Evolutionary conservation across 1,140 invertebrate species (phyloP), one percentile per base, ranked within the genome.

Genomic region (Drosophila tani): DNA sequence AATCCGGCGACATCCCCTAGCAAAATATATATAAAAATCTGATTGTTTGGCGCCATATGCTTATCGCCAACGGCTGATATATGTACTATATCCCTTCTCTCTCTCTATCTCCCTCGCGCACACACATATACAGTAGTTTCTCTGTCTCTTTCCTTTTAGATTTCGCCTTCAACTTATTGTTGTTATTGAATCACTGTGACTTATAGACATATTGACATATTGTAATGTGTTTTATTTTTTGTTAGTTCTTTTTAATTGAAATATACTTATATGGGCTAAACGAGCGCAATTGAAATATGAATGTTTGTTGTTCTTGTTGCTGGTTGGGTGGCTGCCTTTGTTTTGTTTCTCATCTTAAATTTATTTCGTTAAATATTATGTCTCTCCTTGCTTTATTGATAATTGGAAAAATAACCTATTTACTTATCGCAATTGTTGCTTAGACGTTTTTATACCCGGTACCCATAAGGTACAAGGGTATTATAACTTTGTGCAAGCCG

Each of bases 391-490:
- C 85, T 85, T 88, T 88, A 90, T 90, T 90, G 85, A 90, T 90
- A 90, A 90, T 82, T 91, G 81, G 81, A 82, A 88, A 91, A 83
- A 88, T 88, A 88, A 69, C 84, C 86, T 88, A 88, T 79, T 79
- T 56, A 53, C 59, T 70, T 60, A 71, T 66, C 21, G 40, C 47
- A 46, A 56, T 59, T 63, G 19, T 58, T 14, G n/a, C 15, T 64
- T 64, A 56, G 58, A 60, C 45, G 32, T 43, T 53, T 64, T 21
- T 29, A 29, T 29, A 29, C 27, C 27, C 27, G 27, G 27, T 29
- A 6, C 27, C 27, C 27, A 29, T 29, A 29, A 29, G 27, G 27
- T 29, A 29, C 27, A 29, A 29, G 27, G 27, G 27, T 29, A 29
- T 29, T 29, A 29, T 29, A 29, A 29, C 27, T 29, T 29, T 6